A percentile compares a stretch with the other conserved stretches of the same genome.
Evolutionary conservation across 2,888 invertebrate species (phyloP).

Genomic region (Drosophila mimetica): DNA sequence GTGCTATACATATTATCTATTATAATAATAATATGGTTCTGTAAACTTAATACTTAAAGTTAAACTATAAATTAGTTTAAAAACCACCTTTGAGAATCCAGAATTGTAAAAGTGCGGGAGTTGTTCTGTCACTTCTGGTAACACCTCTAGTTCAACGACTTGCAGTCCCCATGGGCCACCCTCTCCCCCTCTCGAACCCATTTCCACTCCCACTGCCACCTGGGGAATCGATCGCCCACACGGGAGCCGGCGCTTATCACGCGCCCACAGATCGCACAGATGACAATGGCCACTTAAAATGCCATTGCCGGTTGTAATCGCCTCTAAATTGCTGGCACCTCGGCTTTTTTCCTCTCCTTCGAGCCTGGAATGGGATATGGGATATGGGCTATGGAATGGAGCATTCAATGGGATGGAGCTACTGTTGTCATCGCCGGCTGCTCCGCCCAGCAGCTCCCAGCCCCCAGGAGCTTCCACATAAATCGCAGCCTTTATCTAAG

Average conservation of each 20-base stretch:
- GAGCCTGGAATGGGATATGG: slow-evolving; percentile 1
- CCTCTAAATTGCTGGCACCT: slow-evolving; percentile 74
- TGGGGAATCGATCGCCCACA: slow-evolving; percentile 60
- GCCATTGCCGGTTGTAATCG: slow-evolving; percentile 78
- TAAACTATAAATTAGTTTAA: background rate
- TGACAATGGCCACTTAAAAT: slow-evolving; percentile 80
- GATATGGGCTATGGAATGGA: background rate
- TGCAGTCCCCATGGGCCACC: background rate
- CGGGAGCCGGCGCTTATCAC: slow-evolving; percentile 59
- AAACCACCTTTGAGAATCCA: background rate
- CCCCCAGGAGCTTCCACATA: slow-evolving; percentile 69
- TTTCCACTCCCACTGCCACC: slow-evolving; percentile 2
- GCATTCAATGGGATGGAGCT: slow-evolving; percentile 23
- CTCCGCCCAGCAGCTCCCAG: slow-evolving; percentile 60
- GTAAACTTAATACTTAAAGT: no score
- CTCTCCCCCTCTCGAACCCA: background rate
- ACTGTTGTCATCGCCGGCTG: slow-evolving; percentile 36
- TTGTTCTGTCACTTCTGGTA: background rate
- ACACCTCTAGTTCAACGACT: slow-evolving; percentile 2
- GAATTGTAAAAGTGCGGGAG: background rate
- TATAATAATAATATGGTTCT: no score
- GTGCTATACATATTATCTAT: no score
- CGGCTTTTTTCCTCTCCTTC: slow-evolving; percentile 20
- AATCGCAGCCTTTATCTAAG: slow-evolving; percentile 72
- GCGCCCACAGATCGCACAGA: slow-evolving; percentile 58